Base-by-base conservation (phyloP, 2,888 invertebrate genomes). In the Xestia ashworthii region DNA sequence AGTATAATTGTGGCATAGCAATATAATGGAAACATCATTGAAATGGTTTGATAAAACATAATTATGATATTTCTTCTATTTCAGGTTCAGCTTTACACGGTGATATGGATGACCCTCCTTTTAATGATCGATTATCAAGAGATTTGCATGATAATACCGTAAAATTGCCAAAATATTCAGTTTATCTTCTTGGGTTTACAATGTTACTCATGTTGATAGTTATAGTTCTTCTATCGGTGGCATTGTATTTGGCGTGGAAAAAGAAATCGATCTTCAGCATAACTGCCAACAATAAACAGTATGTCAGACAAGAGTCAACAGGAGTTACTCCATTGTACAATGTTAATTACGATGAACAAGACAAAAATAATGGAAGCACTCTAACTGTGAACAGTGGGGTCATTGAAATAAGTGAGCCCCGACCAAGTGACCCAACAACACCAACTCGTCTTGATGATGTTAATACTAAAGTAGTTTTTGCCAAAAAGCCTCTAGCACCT, bases 381-480 rank as follows among this genome's bases (percentile, higher is more conserved):
- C 48, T 86, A 1, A 86, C 88, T 22, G 62, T 86, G 11, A 89
- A 87, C 58, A 88, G 86, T 48, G 82, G 77, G 46, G 48, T 78
- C 25, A 80, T 88, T 76, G 82, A 88, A 79, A 72, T 84, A 67
- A 77, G 80, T 44, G 81, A 81, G 19, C 44, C 81, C 1, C 66
- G 76, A 77, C 4, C 55, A 12, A 77, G 69, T 62, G 79, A 84
- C 32, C 84, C 87, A 44, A 66, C 8, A 68, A 81, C 86, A 44
- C 80, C 81, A 50, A 80, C 71, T 22, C 80, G 80, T 8, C 6
- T 46, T 16, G 79, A 82, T 25, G 79, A 89, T 60, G 14, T 55
- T 55, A 60, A 32, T 22, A 44, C 74, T 11, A 88, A 79, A 79
- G 74, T 79, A 2, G 9, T 71, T 25, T 82, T 74, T 71, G 6